A percentile compares a stretch with the other conserved stretches of the same genome.
These are phyloP conservation scores for Mormyrops attenuatus DNA, from an alignment of 2,797 vertebrate genomes.

Conservation along the genomic window DNA sequence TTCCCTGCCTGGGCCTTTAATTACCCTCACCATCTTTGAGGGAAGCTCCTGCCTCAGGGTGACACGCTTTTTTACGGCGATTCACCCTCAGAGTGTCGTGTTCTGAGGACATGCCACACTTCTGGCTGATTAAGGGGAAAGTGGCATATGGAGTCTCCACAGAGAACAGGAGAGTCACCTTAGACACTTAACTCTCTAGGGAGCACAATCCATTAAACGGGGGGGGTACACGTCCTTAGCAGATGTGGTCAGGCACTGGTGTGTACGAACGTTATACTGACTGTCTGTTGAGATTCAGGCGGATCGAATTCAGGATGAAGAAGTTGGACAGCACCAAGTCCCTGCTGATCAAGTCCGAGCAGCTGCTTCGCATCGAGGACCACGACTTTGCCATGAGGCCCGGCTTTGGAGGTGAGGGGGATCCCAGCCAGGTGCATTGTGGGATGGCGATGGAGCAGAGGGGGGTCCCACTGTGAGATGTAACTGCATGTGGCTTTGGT, in stretches of 20 bases:
- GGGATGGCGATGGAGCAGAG: background rate
- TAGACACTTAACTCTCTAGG: too few species aligned
- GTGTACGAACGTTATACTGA: background rate
- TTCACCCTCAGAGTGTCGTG: background rate
- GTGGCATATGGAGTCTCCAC: background rate
- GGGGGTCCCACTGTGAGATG: background rate
- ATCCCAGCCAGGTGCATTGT: background rate
- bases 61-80: background rate
- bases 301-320: slow-evolving; percentile 70
- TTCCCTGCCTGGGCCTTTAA: background rate
- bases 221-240: background rate
- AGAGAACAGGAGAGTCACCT: background rate
- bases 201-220: background rate
- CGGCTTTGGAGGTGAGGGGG: slow-evolving; percentile 79
- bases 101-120: background rate
- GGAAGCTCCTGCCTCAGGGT: background rate
- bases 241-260: background rate
- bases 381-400: slow-evolving; percentile 86
- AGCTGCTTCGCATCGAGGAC: slow-evolving; percentile 80
- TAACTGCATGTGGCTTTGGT: background rate
- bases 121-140: background rate
- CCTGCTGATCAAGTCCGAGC: slow-evolving; percentile 72
- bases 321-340: slow-evolving; percentile 80
- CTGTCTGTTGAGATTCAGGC: slow-evolving; percentile 40
- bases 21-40: background rate